Conservation (phyloP, 2,113 vertebrate genomes). For the Hemibagrus wyckioides region DNA sequence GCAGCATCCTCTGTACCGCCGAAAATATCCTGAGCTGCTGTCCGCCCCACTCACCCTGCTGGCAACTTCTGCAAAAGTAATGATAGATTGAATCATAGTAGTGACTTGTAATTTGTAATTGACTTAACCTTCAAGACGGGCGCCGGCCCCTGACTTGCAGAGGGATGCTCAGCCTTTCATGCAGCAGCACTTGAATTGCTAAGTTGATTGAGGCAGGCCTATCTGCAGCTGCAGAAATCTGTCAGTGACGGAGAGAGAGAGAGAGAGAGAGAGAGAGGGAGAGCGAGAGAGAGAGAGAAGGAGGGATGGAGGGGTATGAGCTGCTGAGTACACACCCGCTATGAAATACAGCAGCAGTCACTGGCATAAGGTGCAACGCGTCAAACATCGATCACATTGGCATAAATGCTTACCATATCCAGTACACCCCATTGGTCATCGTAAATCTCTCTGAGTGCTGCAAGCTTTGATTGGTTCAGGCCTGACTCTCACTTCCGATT, state of each 20-base stretch:
- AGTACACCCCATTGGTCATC: constrained; percentile 56
- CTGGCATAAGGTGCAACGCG: constrained; percentile 55
- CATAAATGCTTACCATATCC: constrained; percentile 60
- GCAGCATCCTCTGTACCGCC: constrained; percentile 12
- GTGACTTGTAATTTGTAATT: constrained; percentile 53
- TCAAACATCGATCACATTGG: constrained; percentile 58
- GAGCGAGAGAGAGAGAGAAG: background rate
- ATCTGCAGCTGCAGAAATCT: constrained; percentile 53
- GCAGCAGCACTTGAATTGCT: constrained; percentile 41
- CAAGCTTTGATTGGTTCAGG: constrained; percentile 56
- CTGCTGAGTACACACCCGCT: constrained; percentile 45
- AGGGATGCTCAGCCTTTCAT: constrained; percentile 49
- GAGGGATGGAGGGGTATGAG: background rate
- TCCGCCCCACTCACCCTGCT: background rate
- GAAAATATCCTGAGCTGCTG: constrained; percentile 8
- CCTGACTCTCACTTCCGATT: constrained; percentile 44
- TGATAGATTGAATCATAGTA: constrained; percentile 45
- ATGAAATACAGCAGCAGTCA: constrained; percentile 57
- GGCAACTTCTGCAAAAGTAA: constrained; percentile 34
- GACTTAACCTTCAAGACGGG: constrained; percentile 43
- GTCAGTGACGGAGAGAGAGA: constrained; percentile 28
- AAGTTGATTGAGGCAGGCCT: constrained; percentile 50
- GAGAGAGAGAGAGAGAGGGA: background rate
- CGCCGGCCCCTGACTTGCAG: constrained; percentile 9
- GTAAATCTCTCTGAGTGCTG: constrained; percentile 55